Conservation (phyloP, 2,888 invertebrate genomes). For the Eupithecia abbreviata region DNA sequence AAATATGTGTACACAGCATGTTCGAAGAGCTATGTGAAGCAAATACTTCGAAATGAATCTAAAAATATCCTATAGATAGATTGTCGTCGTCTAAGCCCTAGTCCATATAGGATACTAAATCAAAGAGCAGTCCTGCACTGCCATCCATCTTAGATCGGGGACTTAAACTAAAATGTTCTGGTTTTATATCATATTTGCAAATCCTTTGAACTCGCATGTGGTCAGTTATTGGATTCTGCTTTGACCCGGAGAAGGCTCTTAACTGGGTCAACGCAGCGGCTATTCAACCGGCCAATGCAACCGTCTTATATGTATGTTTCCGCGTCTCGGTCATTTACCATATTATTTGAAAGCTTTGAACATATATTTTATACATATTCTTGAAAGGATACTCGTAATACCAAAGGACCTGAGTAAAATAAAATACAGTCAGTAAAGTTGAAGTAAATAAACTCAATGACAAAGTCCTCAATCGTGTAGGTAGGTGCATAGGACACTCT, state of each 20-base stretch:
- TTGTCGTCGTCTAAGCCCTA: too few relatives aligned
- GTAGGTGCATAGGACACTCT: background rate
- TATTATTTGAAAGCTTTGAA: slow-evolving; percentile 9
- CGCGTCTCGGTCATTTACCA: slow-evolving; percentile 1
- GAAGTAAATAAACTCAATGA: background rate
- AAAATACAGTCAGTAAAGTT: background rate
- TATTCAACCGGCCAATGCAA: slow-evolving; percentile 4
- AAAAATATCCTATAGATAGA: background rate
- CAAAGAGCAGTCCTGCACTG: background rate
- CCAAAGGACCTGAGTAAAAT: background rate
- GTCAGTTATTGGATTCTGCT: slow-evolving; percentile 12
- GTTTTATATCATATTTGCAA: slow-evolving; percentile 1
- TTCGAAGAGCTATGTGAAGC: too few relatives aligned
- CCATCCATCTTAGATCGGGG: background rate
- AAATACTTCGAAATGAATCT: too few relatives aligned
- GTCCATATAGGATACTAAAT: background rate
- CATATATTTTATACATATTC: background rate
- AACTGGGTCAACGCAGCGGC: slow-evolving; percentile 12
- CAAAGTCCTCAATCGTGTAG: background rate
- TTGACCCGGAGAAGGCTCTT: slow-evolving; percentile 5
- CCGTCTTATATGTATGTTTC: slow-evolving; percentile 2
- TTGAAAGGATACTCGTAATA: background rate
- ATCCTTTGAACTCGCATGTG: slow-evolving; percentile 13
- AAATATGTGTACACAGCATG: too few relatives aligned
- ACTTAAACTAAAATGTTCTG: background rate